Evolutionary conservation across 2,888 invertebrate species (phyloP), one percentile per base, ranked within the genome.

Genomic region (Caenorhabditis doughertyi): DNA sequence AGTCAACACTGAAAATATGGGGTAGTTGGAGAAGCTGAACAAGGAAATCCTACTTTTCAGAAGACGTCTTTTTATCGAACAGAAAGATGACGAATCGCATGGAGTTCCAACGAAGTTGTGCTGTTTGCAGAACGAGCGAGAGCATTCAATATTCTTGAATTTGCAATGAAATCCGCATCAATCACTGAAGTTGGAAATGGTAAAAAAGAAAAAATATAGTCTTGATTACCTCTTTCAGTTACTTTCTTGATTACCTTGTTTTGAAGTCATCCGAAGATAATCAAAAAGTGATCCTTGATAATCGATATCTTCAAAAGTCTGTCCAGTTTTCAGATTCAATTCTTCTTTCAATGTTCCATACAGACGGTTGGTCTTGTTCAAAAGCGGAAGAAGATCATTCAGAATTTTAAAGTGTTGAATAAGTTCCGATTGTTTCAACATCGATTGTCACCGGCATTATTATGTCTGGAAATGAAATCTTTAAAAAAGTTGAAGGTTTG

Each of bases 21-120:
- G n/a, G n/a, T n/a, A n/a, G n/a, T n/a, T n/a, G n/a, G n/a, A n/a
- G n/a, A n/a, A n/a, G n/a, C n/a, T n/a, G n/a, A n/a, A n/a, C n/a
- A n/a, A n/a, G n/a, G n/a, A n/a, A n/a, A n/a, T n/a, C n/a, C n/a
- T n/a, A 42, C 42, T 25, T 23, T 16, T 42, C 39, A 39, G 42
- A 21, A 5, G n/a, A n/a, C n/a, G n/a, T n/a, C n/a, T n/a, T 39
- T 32, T 39, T 51, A 5, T 67, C 67, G 11, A 13, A 16, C 7
- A 67, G 21, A 53, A 67, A 67, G 18, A 67, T 39, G 35, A 0
- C 67, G 67, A 53, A 47, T n/a, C 39, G 67, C 67, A 4, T 32
- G n/a, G 11, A 67, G 35, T 32, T 67, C 35, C 23, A 51, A 8
- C 7, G 65, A 21, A 8, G 8, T 3, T 1, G 3, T 47, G 8